Percentiles rank a stretch among this genome's conserved stretches.
These are phyloP conservation scores for Tichodroma muraria DNA, from an alignment of 2,113 vertebrate genomes.

Conservation along the genomic window DNA sequence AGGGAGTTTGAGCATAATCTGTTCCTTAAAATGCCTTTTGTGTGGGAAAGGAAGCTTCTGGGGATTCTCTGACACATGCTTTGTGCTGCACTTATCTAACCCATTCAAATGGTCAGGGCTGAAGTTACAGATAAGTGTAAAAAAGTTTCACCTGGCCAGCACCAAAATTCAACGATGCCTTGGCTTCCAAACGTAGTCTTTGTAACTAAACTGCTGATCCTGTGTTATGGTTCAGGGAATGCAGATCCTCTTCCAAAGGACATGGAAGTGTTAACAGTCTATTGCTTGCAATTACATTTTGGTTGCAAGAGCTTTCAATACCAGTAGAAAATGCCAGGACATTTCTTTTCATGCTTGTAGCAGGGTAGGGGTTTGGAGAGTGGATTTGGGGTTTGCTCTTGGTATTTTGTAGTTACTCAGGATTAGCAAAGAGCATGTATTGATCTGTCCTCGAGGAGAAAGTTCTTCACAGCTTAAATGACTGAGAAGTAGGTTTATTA, in stretches of 20 bases:
- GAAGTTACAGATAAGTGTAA: neutral
- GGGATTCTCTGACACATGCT: neutral
- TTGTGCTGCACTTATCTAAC: neutral
- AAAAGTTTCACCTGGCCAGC: neutral
- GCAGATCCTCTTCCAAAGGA: neutral
- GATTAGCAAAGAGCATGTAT: neutral
- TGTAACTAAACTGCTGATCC: neutral
- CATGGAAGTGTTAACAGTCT: neutral
- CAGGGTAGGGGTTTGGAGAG: neutral
- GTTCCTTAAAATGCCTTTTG: constrained; percentile 40
- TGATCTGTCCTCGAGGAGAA: neutral
- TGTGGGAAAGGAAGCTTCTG: constrained; percentile 22
- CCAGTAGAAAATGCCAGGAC: neutral
- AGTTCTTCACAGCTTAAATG: neutral
- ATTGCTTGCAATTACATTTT: neutral
- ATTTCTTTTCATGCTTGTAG: neutral
- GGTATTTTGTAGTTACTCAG: neutral
- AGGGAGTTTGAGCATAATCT: constrained; percentile 5
- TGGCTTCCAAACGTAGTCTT: fast-evolving
- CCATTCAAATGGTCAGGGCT: neutral
- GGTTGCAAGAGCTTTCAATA: neutral
- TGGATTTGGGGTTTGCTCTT: neutral
- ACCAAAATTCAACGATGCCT: neutral
- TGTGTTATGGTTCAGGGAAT: neutral
- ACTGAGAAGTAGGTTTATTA: neutral